Conservation (phyloP, 2,797 vertebrate genomes). For the Peromyscus eremicus region DNA sequence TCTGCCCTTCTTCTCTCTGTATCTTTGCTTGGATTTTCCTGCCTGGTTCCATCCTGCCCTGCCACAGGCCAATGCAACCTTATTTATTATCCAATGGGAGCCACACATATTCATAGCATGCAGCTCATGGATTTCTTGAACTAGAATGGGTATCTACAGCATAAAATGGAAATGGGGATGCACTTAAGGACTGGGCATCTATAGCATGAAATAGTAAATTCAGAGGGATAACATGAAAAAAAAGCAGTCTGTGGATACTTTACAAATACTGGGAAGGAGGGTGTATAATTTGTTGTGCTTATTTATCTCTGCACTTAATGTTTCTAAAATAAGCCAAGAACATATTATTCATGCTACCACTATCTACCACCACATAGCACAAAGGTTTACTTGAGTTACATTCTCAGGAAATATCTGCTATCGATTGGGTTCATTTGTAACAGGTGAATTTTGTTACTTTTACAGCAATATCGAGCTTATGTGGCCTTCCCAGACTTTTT, state of each 20-base stretch:
- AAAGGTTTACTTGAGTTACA: background rate
- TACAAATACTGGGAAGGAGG: background rate
- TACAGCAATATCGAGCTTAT: conserved; percentile 90
- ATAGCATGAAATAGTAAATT: background rate
- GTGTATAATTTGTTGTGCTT: background rate
- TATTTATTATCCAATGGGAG: too few species aligned
- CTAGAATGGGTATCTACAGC: background rate
- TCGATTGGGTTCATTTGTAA: background rate
- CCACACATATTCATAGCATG: too few species aligned
- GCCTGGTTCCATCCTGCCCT: too few species aligned
- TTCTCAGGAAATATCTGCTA: background rate
- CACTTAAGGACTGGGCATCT: background rate
- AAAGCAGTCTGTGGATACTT: background rate
- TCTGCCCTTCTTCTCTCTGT: too few species aligned
- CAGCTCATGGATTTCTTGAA: too few species aligned
- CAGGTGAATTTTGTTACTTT: background rate
- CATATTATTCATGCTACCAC: background rate
- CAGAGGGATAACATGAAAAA: too few species aligned
- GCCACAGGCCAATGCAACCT: too few species aligned
- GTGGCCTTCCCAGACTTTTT: conserved; percentile 87
- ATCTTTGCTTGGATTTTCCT: too few species aligned
- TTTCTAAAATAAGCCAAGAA: background rate
- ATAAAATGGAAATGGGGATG: too few species aligned
- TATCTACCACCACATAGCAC: background rate
- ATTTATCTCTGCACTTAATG: background rate